Percentiles rank a stretch among this genome's conserved stretches.
Conservation (phyloP, 2,113 vertebrate genomes). For the Ivindomyrus marchei region DNA sequence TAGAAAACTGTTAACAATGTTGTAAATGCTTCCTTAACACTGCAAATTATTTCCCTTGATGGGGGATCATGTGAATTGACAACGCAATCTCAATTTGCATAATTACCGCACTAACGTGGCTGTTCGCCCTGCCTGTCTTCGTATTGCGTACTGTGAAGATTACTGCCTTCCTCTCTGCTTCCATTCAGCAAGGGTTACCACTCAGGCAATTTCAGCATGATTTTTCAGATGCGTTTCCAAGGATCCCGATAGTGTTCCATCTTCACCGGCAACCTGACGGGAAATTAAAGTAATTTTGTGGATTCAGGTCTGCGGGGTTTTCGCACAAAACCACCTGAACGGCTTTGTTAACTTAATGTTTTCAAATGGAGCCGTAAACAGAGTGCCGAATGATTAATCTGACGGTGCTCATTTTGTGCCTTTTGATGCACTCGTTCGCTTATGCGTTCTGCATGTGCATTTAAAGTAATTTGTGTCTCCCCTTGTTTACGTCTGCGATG, state of each 20-base stretch:
- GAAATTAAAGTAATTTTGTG: not conserved
- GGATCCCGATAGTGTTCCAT: not conserved
- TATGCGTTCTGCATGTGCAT: not conserved
- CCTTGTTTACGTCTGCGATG: not conserved
- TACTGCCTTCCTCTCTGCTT: not conserved
- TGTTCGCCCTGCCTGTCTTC: not conserved
- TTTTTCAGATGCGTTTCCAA: conserved; percentile 5
- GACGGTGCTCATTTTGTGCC: not conserved
- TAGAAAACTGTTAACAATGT: not conserved
- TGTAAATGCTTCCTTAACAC: conserved; percentile 8
- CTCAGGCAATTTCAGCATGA: not conserved
- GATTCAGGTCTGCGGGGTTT: not conserved
- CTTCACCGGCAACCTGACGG: not conserved
- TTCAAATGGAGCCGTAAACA: not conserved
- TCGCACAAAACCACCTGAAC: not conserved
- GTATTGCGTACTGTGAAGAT: not conserved
- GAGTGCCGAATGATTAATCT: not conserved
- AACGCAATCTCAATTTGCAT: conserved; percentile 1
- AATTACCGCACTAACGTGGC: not conserved
- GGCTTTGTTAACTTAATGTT: not conserved
- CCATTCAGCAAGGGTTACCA: conserved; percentile 1
- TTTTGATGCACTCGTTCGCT: not conserved
- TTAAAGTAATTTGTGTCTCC: not conserved
- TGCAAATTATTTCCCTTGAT: not conserved
- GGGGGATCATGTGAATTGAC: conserved; percentile 4